These are phyloP conservation scores for Macrochelys suwanniensis DNA, from an alignment of 2,797 vertebrate genomes.

Conservation along the genomic window DNA sequence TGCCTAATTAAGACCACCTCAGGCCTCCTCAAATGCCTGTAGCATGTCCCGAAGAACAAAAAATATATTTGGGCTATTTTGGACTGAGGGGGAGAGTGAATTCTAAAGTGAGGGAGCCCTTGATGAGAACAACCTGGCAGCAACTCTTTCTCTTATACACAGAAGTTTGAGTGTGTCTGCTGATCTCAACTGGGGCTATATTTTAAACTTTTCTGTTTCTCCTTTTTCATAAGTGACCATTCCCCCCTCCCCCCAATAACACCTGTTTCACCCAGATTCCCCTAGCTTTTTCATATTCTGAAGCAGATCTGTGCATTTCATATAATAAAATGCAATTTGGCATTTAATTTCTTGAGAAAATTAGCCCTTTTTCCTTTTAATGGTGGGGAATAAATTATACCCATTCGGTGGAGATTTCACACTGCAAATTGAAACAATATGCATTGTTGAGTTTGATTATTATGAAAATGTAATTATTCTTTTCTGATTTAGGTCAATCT, in stretches of 20 bases:
- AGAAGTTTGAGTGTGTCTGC: constrained; percentile 18
- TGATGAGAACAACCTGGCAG: constrained; percentile 15
- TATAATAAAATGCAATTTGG: not conserved
- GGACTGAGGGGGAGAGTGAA: constrained; percentile 11
- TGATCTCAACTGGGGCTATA: not conserved
- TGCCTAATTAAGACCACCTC: not conserved
- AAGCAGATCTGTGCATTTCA: not conserved
- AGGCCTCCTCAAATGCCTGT: not conserved
- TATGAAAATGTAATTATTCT: constrained; percentile 12
- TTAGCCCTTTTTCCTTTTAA: not conserved
- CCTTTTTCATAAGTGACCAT: not conserved
- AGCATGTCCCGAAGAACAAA: not conserved
- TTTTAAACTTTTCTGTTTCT: not conserved
- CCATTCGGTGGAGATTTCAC: not conserved
- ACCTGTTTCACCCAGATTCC: not conserved
- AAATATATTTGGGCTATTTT: constrained; percentile 37
- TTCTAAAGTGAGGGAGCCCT: constrained; percentile 35
- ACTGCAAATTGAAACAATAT: constrained; percentile 13
- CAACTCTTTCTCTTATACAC: constrained; percentile 35
- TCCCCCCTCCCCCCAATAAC: not conserved
- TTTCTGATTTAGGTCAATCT: not conserved
- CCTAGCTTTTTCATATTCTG: not conserved
- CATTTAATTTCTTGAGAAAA: not conserved
- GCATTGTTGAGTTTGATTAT: not conserved
- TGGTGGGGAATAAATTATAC: not conserved